Evolutionary conservation across 2,888 invertebrate species (phyloP).

Genomic region (Holacanthella duospinosa): DNA sequence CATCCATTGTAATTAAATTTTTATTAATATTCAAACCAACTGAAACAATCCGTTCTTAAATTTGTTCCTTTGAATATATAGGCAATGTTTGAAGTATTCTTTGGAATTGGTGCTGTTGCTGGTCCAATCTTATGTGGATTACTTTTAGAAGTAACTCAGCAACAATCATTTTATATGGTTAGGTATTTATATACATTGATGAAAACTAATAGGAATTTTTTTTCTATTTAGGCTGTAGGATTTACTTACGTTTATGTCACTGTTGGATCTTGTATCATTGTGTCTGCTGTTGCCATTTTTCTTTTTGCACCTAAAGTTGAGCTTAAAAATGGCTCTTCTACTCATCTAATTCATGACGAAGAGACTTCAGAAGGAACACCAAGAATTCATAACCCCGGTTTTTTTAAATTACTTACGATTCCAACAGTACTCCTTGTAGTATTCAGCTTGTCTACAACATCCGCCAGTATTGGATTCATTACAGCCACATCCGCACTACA

Average conservation of each 20-base stretch:
- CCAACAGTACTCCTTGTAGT: constrained; percentile 16
- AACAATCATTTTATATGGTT: no score
- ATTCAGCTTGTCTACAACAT: constrained; percentile 21
- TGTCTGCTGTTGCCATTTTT: constrained; percentile 8
- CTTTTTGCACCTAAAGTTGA: constrained; percentile 10
- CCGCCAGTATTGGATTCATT: constrained; percentile 29
- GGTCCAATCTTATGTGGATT: constrained; percentile 24
- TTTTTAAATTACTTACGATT: constrained; percentile 14
- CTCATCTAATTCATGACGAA: neutral
- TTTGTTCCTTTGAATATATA: constrained; percentile 5
- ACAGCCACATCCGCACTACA: constrained; percentile 25
- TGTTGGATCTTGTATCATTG: constrained; percentile 14
- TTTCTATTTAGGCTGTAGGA: constrained; percentile 12
- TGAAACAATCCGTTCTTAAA: neutral
- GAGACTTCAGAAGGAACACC: neutral
- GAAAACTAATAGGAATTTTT: no score
- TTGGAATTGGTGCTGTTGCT: constrained; percentile 27
- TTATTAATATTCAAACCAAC: neutral
- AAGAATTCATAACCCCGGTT: constrained; percentile 4
- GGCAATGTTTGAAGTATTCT: constrained; percentile 27
- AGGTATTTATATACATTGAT: no score
- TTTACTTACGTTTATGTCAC: constrained; percentile 16
- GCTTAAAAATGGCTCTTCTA: neutral
- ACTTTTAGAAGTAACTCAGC: constrained; percentile 26
- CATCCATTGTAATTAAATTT: constrained; percentile 19